phyloP scores from a whole-genome alignment of 2,888 invertebrate genomes.

The Drosophila antonietae region DNA sequence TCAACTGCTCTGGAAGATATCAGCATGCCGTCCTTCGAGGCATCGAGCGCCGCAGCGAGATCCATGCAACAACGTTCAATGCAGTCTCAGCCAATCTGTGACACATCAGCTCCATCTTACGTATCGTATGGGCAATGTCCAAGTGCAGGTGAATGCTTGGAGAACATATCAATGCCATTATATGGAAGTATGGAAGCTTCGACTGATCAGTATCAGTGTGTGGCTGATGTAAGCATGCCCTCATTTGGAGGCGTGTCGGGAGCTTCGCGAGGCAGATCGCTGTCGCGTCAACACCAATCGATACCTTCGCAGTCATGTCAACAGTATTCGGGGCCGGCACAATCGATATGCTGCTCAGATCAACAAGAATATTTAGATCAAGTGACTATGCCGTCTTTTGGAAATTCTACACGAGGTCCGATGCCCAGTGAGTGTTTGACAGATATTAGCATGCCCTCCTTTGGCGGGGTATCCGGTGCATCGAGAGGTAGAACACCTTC shows the following conservation, averaged over 20 bases:
- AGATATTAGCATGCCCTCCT: conserved; percentile 34
- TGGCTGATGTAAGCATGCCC: conserved; percentile 18
- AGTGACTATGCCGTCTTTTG: conserved; percentile 13
- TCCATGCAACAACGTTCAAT: conserved; percentile 1
- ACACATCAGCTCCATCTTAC: conserved; percentile 19
- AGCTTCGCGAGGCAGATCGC: conserved; percentile 1
- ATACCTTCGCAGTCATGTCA: neutral
- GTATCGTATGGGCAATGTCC: neutral
- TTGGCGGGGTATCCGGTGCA: conserved; percentile 21
- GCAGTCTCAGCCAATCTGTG: conserved; percentile 15
- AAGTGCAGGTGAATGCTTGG: conserved; percentile 6
- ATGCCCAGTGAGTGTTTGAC: conserved; percentile 18
- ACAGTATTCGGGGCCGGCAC: neutral
- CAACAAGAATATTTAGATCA: conserved; percentile 2
- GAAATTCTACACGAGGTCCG: neutral
- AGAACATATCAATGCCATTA: conserved; percentile 36
- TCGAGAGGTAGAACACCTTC: neutral
- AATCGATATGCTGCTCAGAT: neutral
- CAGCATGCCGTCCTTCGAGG: conserved; percentile 16
- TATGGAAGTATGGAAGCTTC: too few relatives aligned
- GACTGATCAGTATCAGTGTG: too few relatives aligned
- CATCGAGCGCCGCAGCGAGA: neutral
- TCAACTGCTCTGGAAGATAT: conserved; percentile 22
- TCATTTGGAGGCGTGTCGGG: conserved; percentile 24
- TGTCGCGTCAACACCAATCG: neutral